Conservation (phyloP, 2,888 invertebrate genomes). For the Unio pictorum region DNA sequence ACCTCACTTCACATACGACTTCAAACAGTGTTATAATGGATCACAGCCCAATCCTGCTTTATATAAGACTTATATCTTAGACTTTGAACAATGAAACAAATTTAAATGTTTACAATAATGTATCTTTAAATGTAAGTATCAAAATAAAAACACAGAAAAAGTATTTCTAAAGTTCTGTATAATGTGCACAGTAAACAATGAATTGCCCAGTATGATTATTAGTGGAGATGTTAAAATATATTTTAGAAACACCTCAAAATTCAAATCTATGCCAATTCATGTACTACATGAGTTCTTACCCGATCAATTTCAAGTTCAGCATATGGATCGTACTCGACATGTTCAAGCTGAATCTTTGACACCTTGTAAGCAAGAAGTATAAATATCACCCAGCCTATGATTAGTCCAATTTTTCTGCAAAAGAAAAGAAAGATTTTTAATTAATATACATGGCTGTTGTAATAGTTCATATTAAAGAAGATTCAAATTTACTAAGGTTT, state of each 20-base stretch:
- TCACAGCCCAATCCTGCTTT: no score
- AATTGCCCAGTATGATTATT: neutral
- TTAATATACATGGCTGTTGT: no score
- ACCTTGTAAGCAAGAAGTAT: slow-evolving; percentile 73
- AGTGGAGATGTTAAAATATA: neutral
- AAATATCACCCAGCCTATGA: slow-evolving; percentile 73
- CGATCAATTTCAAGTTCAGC: slow-evolving; percentile 92
- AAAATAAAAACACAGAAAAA: no score
- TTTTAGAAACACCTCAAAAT: neutral
- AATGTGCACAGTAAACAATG: neutral
- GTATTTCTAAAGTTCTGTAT: no score
- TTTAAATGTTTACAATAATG: no score
- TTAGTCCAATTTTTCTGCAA: slow-evolving; percentile 77
- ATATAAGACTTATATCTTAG: no score
- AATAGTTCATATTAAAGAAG: no score
- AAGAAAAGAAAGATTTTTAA: slow-evolving; percentile 4
- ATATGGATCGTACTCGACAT: slow-evolving; percentile 99
- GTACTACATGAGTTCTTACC: slow-evolving; percentile 72
- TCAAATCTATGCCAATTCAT: neutral
- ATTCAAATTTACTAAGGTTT: no score
- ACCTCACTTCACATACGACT: no score
- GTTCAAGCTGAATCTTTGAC: slow-evolving; percentile 97
- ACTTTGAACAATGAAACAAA: no score
- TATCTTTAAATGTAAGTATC: no score
- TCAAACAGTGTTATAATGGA: no score